These are phyloP conservation scores for Actinernus sp. DNA, from an alignment of 92 coral and sea anemone species.

Conservation along the genomic window DNA sequence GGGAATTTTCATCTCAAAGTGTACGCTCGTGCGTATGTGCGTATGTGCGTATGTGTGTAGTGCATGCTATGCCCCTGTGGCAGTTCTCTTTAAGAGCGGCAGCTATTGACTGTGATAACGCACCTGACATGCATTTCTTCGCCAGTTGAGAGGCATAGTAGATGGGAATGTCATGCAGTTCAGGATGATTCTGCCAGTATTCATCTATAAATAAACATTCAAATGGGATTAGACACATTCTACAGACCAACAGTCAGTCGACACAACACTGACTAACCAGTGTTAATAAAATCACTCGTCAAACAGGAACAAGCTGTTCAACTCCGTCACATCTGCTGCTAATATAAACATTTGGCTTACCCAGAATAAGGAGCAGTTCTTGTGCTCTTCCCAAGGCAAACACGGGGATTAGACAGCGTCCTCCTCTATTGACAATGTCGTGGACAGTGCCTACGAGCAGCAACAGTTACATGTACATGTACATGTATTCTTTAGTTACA, in stretches of 20 bases:
- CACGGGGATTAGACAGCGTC: conserved; percentile 97
- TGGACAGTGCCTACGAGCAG: conserved; percentile 99
- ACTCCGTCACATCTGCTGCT: neutral
- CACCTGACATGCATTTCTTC: conserved; percentile 99
- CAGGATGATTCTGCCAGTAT: conserved; percentile 99
- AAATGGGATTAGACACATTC: no score
- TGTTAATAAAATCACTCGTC: no score
- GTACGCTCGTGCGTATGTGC: no score
- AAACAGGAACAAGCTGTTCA: no score
- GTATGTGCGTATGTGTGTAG: no score
- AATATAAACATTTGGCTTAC: conserved; percentile 20
- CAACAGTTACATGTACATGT: no score
- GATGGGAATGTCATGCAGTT: conserved; percentile 96
- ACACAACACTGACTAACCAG: no score
- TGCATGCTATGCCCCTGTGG: neutral
- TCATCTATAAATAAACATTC: no score
- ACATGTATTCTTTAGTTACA: no score
- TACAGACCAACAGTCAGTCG: no score
- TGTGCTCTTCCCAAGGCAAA: conserved; percentile 93
- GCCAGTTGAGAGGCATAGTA: conserved; percentile 98
- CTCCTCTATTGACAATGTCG: conserved; percentile 97
- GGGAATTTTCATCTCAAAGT: no score
- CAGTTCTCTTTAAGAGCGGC: neutral
- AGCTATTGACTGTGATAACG: neutral
- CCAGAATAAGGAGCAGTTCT: conserved; percentile 92